Evolutionary conservation across 2,888 invertebrate genomes (phyloP), one percentile per base, ranked within the genome.

Genomic region (Oxytorus armatus): DNA sequence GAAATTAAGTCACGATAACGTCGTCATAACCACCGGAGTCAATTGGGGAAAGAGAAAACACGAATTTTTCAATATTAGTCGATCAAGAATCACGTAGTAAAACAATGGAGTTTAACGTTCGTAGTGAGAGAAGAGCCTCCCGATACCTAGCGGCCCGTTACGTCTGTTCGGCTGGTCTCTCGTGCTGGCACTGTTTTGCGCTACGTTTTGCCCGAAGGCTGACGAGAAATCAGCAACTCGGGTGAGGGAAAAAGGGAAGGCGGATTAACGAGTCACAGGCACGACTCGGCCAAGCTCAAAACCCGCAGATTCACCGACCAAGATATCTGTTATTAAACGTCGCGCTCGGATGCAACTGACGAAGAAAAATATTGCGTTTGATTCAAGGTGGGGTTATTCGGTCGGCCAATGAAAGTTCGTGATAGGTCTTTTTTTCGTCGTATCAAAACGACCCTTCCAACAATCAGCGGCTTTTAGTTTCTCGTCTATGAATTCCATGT

Each of bases 71-170:
- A 47, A 11, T 65, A 65, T 65, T 65, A 47, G 47, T 65, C 47
- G 65, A 65, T 29, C 25, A 36, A 47, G 63, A 63, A 47, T 65
- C 47, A 7, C 47, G 47, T 16, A 18, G 18, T 47, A 47, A 29
- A 29, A 5, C 2, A 5, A 29, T 5, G 5, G 29, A 29, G 29
- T 29, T 29, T 3, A 5, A 29, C 3, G 3, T 29, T 29, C 29
- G 55, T 55, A 57, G 23, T 53, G 55, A 33, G 70, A 70, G 23
- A 55, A 70, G n/a, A n/a, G 59, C 29, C 29, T 59, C 61, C 8
- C 69, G 44, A 23, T 25, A 53, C 21, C 68, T 68, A 69, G 29
- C 18, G 44, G 72, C 42, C 61, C 25, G 39, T 39, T 39, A 39
- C 39, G 39, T 39, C 39, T 39, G 39, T 10, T 39, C 10, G n/a